Conservation (phyloP, 2,888 invertebrate species). For the Hirtodrosophila alboralis region DNA sequence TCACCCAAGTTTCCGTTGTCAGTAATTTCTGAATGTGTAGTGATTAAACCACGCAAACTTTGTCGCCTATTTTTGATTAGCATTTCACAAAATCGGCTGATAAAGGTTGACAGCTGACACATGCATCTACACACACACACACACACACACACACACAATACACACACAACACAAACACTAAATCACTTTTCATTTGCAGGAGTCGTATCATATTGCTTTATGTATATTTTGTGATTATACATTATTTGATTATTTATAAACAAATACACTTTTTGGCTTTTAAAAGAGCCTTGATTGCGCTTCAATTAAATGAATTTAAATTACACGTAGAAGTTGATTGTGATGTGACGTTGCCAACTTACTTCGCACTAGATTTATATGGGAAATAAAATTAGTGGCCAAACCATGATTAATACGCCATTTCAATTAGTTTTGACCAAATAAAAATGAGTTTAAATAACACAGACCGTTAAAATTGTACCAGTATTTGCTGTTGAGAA, state of each 20-base stretch:
- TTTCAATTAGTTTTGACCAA: too few species aligned
- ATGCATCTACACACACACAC: constrained; percentile 19
- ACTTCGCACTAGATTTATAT: too few species aligned
- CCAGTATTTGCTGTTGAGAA: background rate
- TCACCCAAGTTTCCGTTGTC: constrained; percentile 58
- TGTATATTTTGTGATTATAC: too few species aligned
- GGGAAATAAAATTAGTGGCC: too few species aligned
- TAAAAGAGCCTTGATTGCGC: too few species aligned
- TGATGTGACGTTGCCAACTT: too few species aligned
- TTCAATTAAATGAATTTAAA: too few species aligned
- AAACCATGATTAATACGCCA: too few species aligned
- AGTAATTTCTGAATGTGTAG: constrained; percentile 51
- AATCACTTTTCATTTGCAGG: constrained; percentile 42
- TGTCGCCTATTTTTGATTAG: constrained; percentile 67
- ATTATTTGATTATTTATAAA: too few species aligned
- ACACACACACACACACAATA: constrained; percentile 7
- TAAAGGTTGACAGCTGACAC: constrained; percentile 77
- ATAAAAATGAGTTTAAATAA: constrained; percentile 14
- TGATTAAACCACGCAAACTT: constrained; percentile 59
- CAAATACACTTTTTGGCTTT: too few species aligned
- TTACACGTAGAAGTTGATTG: too few species aligned
- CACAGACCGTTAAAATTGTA: background rate
- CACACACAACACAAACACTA: constrained; percentile 9
- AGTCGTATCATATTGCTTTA: too few species aligned
- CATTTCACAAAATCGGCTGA: constrained; percentile 74